These are phyloP conservation scores for Pherbina coryleti DNA, from an alignment of 2,888 invertebrate species.

Conservation along the genomic window DNA sequence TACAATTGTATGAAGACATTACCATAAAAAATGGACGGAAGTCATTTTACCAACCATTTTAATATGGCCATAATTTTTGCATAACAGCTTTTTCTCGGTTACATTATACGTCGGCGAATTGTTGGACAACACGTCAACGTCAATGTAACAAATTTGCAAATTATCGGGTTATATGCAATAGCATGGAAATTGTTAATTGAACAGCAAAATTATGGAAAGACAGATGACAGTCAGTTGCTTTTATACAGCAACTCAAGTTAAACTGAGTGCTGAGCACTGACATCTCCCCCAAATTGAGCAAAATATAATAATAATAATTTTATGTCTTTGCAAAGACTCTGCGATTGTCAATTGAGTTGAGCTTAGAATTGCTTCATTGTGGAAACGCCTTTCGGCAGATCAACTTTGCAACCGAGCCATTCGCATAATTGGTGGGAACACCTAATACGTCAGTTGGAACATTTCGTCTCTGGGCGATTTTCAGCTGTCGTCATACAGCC, in stretches of 20 bases:
- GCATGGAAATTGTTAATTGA: slow-evolving; percentile 22
- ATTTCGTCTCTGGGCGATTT: no score
- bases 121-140: slow-evolving; percentile 1
- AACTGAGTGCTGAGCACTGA: slow-evolving; percentile 1
- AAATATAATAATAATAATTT: slow-evolving; percentile 7
- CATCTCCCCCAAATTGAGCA: slow-evolving; percentile 9
- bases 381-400: not conserved
- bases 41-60: slow-evolving; percentile 1
- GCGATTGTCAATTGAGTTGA: no score
- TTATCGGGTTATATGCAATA: not conserved
- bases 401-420: not conserved
- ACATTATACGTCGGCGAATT: not conserved
- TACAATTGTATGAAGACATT: no score
- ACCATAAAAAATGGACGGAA: not conserved
- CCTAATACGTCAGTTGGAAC: no score
- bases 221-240: not conserved
- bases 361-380: no score
- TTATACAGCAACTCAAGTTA: not conserved
- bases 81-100: not conserved
- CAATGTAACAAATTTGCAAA: slow-evolving; percentile 2
- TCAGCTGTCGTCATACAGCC: no score
- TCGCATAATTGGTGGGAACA: not conserved
- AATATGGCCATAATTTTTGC: not conserved
- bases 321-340: not conserved
- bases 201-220: slow-evolving; percentile 10